These are phyloP conservation scores for Anguilla obscura DNA, from an alignment of 2,797 vertebrate species.

Conservation along the genomic window DNA sequence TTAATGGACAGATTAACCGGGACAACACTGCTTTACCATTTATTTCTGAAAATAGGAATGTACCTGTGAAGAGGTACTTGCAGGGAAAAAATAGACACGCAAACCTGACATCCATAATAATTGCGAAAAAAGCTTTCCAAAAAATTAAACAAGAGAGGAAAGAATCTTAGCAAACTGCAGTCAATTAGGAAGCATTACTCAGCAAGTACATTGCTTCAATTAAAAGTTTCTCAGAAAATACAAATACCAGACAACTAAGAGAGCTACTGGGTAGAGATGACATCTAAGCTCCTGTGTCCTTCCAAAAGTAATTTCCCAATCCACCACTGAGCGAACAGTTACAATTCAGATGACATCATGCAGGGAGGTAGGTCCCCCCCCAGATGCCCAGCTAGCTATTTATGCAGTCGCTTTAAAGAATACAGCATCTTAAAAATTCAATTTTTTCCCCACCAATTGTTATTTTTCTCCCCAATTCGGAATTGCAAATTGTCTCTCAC, in stretches of 20 bases:
- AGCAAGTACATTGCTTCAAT: conserved; percentile 48
- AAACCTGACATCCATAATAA: conserved; percentile 33
- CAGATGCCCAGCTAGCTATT: background rate
- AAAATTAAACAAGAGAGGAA: conserved; percentile 29
- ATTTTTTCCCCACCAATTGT: background rate
- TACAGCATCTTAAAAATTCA: background rate
- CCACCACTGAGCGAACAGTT: background rate
- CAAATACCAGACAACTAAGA: background rate
- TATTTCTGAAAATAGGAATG: background rate
- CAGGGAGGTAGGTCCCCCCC: background rate
- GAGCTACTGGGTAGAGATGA: background rate
- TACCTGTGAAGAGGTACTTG: conserved; percentile 19
- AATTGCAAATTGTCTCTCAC: background rate
- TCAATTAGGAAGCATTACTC: conserved; percentile 39
- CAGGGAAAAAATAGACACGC: conserved; percentile 15
- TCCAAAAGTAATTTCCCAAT: conserved; percentile 28
- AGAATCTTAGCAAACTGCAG: conserved; percentile 27
- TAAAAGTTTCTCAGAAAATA: conserved; percentile 28
- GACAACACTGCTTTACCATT: background rate
- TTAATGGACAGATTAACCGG: background rate
- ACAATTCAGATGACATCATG: background rate
- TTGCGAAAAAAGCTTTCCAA: conserved; percentile 46
- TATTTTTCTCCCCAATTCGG: background rate
- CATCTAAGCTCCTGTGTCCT: background rate
- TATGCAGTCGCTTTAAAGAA: background rate